Evolutionary conservation across 2,797 vertebrate species (phyloP).

Genomic region (Anableps anableps): DNA sequence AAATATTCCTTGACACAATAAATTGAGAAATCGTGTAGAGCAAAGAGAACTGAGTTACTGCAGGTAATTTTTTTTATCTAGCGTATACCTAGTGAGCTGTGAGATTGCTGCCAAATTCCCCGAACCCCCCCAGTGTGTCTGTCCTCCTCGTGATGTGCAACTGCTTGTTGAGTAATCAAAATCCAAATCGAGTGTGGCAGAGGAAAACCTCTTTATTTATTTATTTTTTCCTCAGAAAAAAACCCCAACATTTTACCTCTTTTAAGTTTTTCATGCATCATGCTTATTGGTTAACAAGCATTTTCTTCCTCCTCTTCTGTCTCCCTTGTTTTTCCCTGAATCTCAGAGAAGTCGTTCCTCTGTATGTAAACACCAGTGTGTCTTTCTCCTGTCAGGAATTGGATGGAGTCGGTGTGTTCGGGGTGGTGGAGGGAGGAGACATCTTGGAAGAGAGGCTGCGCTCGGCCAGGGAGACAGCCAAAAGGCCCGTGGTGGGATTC

Average conservation of each 20-base stretch:
- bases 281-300: not conserved
- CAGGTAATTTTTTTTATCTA: conserved; percentile 14
- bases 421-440: conserved; percentile 94
- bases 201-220: conserved; percentile 1
- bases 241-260: not conserved
- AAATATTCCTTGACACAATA: conserved; percentile 4
- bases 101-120: conserved; percentile 19
- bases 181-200: conserved; percentile 9
- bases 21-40: conserved; percentile 16
- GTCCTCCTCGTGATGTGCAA: not conserved
- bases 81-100: conserved; percentile 6
- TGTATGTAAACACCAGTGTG: conserved; percentile 16
- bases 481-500: conserved; percentile 93
- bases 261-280: not conserved
- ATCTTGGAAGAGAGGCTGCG: conserved; percentile 90
- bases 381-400: conserved; percentile 82
- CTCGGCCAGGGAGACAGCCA: conserved; percentile 93
- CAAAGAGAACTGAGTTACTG: conserved; percentile 15
- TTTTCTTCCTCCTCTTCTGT: not conserved
- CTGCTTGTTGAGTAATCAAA: conserved; percentile 32
- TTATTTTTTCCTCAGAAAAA: conserved; percentile 1
- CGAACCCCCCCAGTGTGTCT: not conserved
- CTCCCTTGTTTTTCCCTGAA: not conserved
- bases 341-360: conserved; percentile 1
- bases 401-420: conserved; percentile 86